Evolutionary conservation across 2,113 vertebrate species (phyloP).

Genomic region (Sciurus niger): DNA sequence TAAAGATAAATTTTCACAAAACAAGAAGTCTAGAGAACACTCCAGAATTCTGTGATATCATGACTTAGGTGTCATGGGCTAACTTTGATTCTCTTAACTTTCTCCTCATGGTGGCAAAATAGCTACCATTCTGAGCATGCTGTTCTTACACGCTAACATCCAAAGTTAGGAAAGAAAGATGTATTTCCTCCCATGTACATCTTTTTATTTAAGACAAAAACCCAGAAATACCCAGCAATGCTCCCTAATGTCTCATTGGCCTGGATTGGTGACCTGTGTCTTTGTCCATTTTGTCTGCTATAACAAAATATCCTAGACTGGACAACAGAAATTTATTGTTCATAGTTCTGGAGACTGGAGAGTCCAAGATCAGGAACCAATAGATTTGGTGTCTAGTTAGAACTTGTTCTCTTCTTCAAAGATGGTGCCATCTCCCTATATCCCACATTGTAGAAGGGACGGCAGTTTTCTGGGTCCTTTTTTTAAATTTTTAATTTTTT

Average conservation of each 20-base stretch:
- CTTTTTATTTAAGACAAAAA: background rate
- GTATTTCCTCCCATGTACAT: background rate
- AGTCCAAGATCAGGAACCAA: background rate
- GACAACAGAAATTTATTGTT: background rate
- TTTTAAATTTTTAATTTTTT: too few relatives aligned
- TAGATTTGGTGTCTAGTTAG: background rate
- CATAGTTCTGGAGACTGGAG: background rate
- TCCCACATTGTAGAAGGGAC: background rate
- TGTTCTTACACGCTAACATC: background rate
- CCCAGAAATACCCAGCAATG: background rate
- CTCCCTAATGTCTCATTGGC: background rate
- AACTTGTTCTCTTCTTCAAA: background rate
- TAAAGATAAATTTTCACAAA: background rate
- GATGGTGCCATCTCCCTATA: background rate
- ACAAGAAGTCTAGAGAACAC: background rate
- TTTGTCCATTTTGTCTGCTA: background rate
- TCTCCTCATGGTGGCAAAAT: background rate
- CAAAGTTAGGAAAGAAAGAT: background rate
- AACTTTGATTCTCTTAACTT: background rate
- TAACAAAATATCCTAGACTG: background rate
- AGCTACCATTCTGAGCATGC: background rate
- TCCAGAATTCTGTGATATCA: background rate
- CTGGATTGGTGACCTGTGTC: background rate
- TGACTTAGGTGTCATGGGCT: background rate
- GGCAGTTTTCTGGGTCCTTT: background rate